phyloP scores from a whole-genome alignment of 2,113 vertebrate genomes.

The Crotophaga sulcirostris region DNA sequence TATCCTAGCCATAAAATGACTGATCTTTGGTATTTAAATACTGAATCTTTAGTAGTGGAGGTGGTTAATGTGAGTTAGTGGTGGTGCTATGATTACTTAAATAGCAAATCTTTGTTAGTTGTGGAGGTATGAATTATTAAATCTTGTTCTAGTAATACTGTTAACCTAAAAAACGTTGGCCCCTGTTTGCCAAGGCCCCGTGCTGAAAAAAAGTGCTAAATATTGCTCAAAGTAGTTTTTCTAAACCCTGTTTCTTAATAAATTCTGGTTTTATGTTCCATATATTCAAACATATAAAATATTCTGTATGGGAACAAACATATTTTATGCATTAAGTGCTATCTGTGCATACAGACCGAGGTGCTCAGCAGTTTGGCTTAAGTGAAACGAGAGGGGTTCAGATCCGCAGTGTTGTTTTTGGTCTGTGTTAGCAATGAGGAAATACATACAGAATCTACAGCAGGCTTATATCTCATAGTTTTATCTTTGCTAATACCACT shows the following conservation, averaged over 20 bases:
- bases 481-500: background rate
- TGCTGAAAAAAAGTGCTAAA: background rate
- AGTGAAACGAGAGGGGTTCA: background rate
- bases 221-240: background rate
- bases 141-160: background rate
- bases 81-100: background rate
- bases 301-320: background rate
- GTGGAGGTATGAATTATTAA: background rate
- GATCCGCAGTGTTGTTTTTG: background rate
- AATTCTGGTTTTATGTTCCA: background rate
- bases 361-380: background rate
- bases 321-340: background rate
- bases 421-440: background rate
- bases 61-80: background rate
- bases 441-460: background rate
- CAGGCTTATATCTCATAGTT: background rate
- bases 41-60: background rate
- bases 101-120: background rate
- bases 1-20: background rate
- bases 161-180: background rate
- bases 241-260: background rate
- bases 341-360: background rate
- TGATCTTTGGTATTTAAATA: background rate
- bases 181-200: background rate
- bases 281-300: background rate